Percentiles rank a stretch among this genome's conserved stretches.
Evolutionary conservation across 92 coral and sea anemone species (phyloP).

Genomic region (Galaxea fascicularis): DNA sequence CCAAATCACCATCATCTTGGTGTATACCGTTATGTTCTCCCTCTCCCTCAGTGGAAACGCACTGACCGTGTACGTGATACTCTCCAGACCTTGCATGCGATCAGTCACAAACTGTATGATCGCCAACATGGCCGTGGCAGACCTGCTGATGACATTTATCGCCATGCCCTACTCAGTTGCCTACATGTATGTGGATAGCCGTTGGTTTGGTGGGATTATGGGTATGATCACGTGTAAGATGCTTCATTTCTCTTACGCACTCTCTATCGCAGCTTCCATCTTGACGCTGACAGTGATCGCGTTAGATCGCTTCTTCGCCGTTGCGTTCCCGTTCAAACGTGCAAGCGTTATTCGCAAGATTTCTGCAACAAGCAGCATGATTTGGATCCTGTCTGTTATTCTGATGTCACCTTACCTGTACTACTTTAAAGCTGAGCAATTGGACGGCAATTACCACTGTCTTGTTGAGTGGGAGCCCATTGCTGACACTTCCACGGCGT

Average conservation of each 20-base stretch:
- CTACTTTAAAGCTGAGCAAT: conserved; percentile 20
- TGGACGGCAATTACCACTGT: conserved; percentile 54
- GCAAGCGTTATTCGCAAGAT: conserved; percentile 68
- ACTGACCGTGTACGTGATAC: conserved; percentile 69
- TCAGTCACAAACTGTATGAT: conserved; percentile 78
- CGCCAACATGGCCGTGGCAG: conserved; percentile 86
- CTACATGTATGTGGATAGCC: conserved; percentile 43
- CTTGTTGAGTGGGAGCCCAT: conserved; percentile 54
- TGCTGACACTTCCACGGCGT: conserved; percentile 28
- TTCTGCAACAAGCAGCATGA: conserved; percentile 45
- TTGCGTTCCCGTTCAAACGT: conserved; percentile 81
- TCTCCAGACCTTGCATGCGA: conserved; percentile 69
- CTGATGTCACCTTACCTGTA: conserved; percentile 67
- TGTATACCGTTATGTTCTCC: conserved; percentile 59
- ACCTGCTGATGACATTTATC: conserved; percentile 74
- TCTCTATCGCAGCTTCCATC: conserved; percentile 80
- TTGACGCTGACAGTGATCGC: conserved; percentile 70
- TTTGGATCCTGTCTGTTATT: conserved; percentile 64
- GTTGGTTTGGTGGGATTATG: conserved; percentile 73
- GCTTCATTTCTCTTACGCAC: conserved; percentile 61
- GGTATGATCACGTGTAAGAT: conserved; percentile 73
- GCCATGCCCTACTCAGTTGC: conserved; percentile 78
- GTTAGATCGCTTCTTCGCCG: conserved; percentile 81
- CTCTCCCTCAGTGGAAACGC: conserved; percentile 69
- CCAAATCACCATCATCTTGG: conserved; percentile 45